These are phyloP conservation scores for Pavo muticus DNA, from an alignment of 2,113 vertebrate species.

Conservation along the genomic window DNA sequence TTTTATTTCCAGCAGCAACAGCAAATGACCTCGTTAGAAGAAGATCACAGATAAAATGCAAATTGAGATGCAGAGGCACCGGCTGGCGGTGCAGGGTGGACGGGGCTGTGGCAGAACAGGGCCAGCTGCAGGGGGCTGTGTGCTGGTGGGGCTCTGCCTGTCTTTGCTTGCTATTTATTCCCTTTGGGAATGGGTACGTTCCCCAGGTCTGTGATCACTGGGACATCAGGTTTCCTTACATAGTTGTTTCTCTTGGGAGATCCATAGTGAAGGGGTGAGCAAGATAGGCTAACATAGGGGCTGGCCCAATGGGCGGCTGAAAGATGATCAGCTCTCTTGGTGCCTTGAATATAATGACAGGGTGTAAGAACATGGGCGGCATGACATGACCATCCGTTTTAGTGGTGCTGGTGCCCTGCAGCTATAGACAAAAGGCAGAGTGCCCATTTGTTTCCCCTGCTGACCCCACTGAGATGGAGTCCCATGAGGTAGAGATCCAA, in stretches of 20 bases:
- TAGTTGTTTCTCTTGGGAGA: not conserved
- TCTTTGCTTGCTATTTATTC: not conserved
- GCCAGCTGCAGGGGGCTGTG: not conserved
- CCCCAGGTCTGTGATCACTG: not conserved
- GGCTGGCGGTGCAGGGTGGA: too few relatives aligned
- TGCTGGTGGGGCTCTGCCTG: not conserved
- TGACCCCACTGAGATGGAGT: not conserved
- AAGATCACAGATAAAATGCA: not conserved
- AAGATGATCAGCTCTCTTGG: not conserved
- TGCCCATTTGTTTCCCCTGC: not conserved
- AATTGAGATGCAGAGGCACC: not conserved
- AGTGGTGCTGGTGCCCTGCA: not conserved
- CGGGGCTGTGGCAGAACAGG: rapidly evolving
- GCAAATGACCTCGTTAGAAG: rapidly evolving
- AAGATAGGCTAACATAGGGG: rapidly evolving
- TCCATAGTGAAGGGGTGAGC: not conserved
- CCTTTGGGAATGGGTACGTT: rapidly evolving
- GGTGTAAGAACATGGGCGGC: not conserved
- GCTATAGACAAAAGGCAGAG: not conserved
- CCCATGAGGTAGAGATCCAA: not conserved
- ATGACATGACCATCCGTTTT: not conserved
- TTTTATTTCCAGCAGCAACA: not conserved
- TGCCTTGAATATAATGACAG: not conserved
- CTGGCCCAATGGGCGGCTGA: not conserved
- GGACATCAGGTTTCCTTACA: not conserved